Percentiles rank a stretch among this genome's conserved stretches.
phyloP scores from a whole-genome alignment of 2,797 vertebrate genomes.

The Coranthus polyacanthus region DNA sequence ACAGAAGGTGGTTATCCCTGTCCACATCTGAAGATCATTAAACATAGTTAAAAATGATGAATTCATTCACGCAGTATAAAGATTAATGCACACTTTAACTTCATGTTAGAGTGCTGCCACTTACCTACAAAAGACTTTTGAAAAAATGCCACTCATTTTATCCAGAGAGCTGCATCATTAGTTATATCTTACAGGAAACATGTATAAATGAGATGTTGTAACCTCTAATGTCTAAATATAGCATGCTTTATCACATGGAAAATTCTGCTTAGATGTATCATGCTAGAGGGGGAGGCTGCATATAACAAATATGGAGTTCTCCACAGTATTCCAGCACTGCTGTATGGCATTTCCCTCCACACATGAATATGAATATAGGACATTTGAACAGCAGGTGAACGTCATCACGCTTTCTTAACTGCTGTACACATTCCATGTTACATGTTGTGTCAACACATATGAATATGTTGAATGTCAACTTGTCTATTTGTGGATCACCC shows the following conservation, averaged over 20 bases:
- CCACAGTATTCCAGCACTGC: neutral
- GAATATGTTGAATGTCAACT: constrained; percentile 16
- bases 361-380: neutral
- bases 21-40: constrained; percentile 33
- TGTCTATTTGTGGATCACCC: constrained; percentile 19
- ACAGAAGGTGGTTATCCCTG: constrained; percentile 1
- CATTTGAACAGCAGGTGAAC: constrained; percentile 21
- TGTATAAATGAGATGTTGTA: neutral
- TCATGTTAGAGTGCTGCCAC: neutral
- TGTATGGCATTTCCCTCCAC: neutral
- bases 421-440: constrained; percentile 1
- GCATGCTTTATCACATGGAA: neutral
- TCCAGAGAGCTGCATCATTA: neutral
- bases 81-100: constrained; percentile 1
- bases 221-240: neutral
- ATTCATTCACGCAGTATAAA: constrained; percentile 11
- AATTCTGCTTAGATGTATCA: neutral
- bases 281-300: neutral
- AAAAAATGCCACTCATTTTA: neutral
- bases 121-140: neutral
- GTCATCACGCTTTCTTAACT: constrained; percentile 17
- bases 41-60: constrained; percentile 15
- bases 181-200: neutral
- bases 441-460: constrained; percentile 4
- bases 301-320: neutral